Evolutionary conservation across 2,113 vertebrate genomes (phyloP).

Genomic region (Elgaria multicarinata): DNA sequence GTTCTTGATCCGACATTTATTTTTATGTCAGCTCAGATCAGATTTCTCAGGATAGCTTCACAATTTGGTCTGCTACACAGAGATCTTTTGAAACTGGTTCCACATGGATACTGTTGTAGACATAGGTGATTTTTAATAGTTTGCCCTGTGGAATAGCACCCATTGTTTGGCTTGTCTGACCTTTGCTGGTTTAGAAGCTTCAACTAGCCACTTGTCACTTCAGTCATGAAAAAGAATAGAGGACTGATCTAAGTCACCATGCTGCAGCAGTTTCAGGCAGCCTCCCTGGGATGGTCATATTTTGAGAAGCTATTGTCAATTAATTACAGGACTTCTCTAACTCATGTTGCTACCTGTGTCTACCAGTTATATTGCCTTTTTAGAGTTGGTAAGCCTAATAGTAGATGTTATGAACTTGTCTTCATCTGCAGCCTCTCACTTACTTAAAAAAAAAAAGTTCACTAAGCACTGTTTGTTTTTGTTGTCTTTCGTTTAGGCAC

Average conservation of each 20-base stretch:
- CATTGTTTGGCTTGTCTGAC: neutral
- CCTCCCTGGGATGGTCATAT: neutral
- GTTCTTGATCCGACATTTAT: neutral
- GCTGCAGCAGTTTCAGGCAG: neutral
- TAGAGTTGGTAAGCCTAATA: neutral
- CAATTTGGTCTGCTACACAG: neutral
- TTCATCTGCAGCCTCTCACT: neutral
- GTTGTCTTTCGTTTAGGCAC: conserved; percentile 81
- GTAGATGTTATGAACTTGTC: neutral
- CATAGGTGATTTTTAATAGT: neutral
- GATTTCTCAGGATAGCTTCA: neutral
- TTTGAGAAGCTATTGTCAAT: neutral
- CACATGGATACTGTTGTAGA: neutral
- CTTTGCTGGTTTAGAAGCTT: neutral
- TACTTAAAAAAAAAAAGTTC: neutral
- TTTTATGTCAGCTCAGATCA: neutral
- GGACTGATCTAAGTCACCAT: too few species aligned
- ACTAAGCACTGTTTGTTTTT: conserved; percentile 27
- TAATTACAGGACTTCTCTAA: neutral
- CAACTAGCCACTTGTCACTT: neutral
- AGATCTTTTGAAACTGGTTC: neutral
- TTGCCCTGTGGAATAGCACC: neutral
- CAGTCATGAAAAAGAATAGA: neutral
- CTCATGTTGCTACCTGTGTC: too few species aligned
- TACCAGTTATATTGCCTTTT: neutral